Conservation (phyloP, 2,113 vertebrate species). For the Phalacrocorax pelagicus region DNA sequence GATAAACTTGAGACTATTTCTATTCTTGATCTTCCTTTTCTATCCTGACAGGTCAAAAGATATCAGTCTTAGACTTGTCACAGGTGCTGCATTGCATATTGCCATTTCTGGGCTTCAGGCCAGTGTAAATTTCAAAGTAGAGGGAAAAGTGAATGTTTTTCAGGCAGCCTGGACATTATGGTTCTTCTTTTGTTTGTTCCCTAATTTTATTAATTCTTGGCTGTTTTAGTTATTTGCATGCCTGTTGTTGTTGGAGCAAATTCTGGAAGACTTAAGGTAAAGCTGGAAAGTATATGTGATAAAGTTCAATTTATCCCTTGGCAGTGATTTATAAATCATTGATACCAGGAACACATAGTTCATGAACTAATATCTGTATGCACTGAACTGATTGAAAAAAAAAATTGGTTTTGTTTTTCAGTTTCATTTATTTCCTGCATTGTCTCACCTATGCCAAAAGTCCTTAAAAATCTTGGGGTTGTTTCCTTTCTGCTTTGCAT, state of each 20-base stretch:
- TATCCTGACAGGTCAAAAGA: not conserved
- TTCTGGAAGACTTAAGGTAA: not conserved
- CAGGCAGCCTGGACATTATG: not conserved
- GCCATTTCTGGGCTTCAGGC: conserved; percentile 30
- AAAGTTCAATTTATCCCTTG: not conserved
- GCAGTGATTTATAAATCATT: not conserved
- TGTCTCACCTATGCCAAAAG: not conserved
- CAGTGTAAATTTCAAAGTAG: conserved; percentile 31
- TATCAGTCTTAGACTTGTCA: not conserved
- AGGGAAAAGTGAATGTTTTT: not conserved
- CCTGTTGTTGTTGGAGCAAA: not conserved
- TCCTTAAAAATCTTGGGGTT: not conserved
- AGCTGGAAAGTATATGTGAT: not conserved
- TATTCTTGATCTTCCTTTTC: not conserved
- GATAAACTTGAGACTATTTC: not conserved
- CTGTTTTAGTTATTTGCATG: not conserved
- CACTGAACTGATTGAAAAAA: not conserved
- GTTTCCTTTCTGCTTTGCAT: not conserved
- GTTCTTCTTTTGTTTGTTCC: not conserved
- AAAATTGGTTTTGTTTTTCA: not conserved
- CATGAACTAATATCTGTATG: not conserved
- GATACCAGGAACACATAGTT: not conserved
- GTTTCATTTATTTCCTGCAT: not conserved
- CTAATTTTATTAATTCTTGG: not conserved
- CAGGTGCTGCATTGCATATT: conserved; percentile 6